Evolutionary conservation across 2,113 vertebrate species (phyloP).

Genomic region (Protobothrops flavoviridis): DNA sequence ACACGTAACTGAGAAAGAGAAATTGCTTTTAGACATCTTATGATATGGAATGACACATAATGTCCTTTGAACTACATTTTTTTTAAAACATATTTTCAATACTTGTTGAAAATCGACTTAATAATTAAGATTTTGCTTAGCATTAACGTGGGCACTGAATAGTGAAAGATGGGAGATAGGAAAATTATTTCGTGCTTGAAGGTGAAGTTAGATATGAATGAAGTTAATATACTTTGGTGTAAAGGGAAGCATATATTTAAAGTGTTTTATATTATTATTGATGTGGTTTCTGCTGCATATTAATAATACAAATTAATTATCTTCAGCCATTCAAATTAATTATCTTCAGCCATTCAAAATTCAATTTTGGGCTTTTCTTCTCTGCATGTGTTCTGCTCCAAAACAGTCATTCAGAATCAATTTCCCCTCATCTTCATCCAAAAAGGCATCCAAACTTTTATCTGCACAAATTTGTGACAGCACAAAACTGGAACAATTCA

Average conservation of each 20-base stretch:
- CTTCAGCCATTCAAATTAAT: neutral
- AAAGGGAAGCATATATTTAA: neutral
- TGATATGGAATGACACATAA: constrained; percentile 52
- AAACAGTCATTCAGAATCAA: neutral
- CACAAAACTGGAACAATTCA: neutral
- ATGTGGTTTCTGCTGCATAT: neutral
- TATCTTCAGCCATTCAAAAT: neutral
- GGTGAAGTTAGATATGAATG: fast-evolving
- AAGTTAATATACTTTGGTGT: neutral
- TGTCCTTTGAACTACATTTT: constrained; percentile 31
- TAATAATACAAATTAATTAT: neutral
- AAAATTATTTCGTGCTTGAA: neutral
- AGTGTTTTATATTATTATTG: neutral
- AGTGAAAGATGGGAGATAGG: neutral
- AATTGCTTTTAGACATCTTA: constrained; percentile 59
- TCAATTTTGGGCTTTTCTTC: neutral
- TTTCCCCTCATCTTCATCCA: neutral
- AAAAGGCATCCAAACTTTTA: neutral
- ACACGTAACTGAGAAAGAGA: constrained; percentile 47
- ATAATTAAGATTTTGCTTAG: neutral
- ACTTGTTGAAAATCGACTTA: constrained; percentile 19
- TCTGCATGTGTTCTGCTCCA: neutral
- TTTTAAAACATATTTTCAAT: constrained; percentile 11
- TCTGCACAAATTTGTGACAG: neutral
- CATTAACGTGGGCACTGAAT: constrained; percentile 1